Base-by-base conservation (phyloP, 1,140 invertebrate genomes). In the Parasteatoda tepidariorum region DNA sequence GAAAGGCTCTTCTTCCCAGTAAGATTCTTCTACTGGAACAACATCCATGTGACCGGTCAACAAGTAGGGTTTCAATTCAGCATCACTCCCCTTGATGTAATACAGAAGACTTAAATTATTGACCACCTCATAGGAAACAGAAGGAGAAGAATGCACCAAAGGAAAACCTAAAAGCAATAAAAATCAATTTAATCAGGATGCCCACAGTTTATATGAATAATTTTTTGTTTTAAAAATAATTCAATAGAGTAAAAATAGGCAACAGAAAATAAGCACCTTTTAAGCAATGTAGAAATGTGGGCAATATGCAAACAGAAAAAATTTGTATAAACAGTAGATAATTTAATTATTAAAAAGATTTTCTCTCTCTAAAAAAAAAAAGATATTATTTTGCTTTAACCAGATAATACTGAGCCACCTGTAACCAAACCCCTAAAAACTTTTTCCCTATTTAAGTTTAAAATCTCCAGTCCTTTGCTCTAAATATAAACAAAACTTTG, bases 41-140 rank as follows among this genome's bases (percentile, higher is more conserved):
- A 92, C 92, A 88, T 92, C 92, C 68, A 92, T 84, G 86, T 92
- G 92, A 24, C 90, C 89, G 71, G 88, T 88, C 64, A 92, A 86
- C 83, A 92, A 82, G 86, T 92, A 92, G 1, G 92, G 92, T 48
- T 88, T 88, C 22, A 91, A 85, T 11, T 64, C 84, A 38, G 83
- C 7, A 85, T 90, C 88, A 22, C 68, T 85, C 13, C 90, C 90
- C 66, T 85, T 68, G 6, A 91, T 86, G 22, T 87, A 88, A 85
- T 91, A 91, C 33, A 92, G 86, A 13, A 92, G 85, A 86, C 91
- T 92, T 85, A 90, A 90, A 34, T 89, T 89, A 70, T 89, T 90
- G 9, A 92, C 87, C 9, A 89, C 86, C 85, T 91, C 89, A 78
- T 87, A 86, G 30, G 85, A 87, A 24, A 91, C 87, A 54, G 89